Base-by-base conservation (phyloP, 2,888 invertebrate genomes). In the Siphonodentalium dalli region DNA sequence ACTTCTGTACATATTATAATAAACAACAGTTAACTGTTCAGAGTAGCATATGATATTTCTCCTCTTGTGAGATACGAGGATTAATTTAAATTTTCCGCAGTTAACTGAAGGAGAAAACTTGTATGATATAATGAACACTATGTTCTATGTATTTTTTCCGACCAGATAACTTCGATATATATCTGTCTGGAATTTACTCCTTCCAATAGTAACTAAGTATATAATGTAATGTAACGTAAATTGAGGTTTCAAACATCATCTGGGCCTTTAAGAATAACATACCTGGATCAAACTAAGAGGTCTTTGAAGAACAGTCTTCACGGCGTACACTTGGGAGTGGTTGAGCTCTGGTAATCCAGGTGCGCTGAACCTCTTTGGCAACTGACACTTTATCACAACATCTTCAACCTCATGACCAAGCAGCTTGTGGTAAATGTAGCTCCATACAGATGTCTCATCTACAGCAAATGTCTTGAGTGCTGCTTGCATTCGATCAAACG, bases 291-390 rank as follows among this genome's bases (percentile, higher is more conserved):
- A 84, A 24, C 95, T 95, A 20, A 99, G 84, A 0, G 98, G 98
- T 6, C 96, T 87, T 79, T 97, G 97, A 2, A 99, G 86, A 0
- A 97, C 98, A 77, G 98, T 97, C 79, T 98, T 97, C 0, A 99
- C 97, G 0, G 99, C 99, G 79, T 95, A 97, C 2, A 97, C 94
- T 68, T 82, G 99, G 0, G 95, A 97, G 60, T 97, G 88, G 84
- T 99, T 99, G 46, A 99, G 86, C 77, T 99, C 98, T 0, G 99
- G 99, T 68, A 99, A 84, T 78, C 97, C 94, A 0, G 97, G 97
- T 0, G 97, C 99, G 47, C 94, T 94, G 79, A 96, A 97, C 74
- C 97, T 91, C 80, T 97, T 98, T 0, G 98, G 98, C 44, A 97
- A 85, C 62, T 92, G 91, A 63, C 91, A 90, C 35, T 95, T 88